These are phyloP conservation scores for Drosophila tanythrix DNA, from an alignment of 2,888 invertebrate genomes.

Conservation along the genomic window DNA sequence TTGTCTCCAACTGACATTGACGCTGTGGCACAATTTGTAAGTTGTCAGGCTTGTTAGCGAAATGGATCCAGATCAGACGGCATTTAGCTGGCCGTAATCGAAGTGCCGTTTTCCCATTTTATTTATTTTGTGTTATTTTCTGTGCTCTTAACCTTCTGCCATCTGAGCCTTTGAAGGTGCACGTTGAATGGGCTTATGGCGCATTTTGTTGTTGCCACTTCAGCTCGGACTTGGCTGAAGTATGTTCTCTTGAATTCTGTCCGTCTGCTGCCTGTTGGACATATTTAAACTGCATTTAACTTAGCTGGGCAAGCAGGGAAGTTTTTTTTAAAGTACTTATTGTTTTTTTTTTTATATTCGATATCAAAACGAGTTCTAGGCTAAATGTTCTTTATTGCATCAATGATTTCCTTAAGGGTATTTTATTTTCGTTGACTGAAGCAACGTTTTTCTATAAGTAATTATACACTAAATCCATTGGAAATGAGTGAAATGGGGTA, in stretches of 20 bases:
- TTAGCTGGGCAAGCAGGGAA: background rate
- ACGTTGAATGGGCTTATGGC: constrained; percentile 2
- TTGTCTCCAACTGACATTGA: constrained; percentile 38
- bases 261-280: background rate
- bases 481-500: background rate
- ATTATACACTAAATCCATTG: background rate
- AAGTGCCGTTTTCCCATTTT: constrained; percentile 7
- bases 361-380: background rate
- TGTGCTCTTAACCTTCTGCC: constrained; percentile 1
- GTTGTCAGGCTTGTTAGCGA: constrained; percentile 44
- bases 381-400: background rate
- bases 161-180: background rate
- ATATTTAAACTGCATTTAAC: constrained; percentile 2
- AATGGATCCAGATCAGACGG: constrained; percentile 41
- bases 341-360: background rate
- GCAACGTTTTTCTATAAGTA: background rate
- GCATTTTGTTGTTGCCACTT: constrained; percentile 1
- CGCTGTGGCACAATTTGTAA: constrained; percentile 39
- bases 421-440: constrained; percentile 1
- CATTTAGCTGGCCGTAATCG: constrained; percentile 24
- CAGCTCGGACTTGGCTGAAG: constrained; percentile 6
- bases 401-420: constrained; percentile 3
- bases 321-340: background rate
- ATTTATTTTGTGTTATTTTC: background rate
- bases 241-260: background rate